These are phyloP conservation scores for Geopemphigus sp. DNA, from an alignment of 1,140 invertebrate genomes.

Conservation along the genomic window DNA sequence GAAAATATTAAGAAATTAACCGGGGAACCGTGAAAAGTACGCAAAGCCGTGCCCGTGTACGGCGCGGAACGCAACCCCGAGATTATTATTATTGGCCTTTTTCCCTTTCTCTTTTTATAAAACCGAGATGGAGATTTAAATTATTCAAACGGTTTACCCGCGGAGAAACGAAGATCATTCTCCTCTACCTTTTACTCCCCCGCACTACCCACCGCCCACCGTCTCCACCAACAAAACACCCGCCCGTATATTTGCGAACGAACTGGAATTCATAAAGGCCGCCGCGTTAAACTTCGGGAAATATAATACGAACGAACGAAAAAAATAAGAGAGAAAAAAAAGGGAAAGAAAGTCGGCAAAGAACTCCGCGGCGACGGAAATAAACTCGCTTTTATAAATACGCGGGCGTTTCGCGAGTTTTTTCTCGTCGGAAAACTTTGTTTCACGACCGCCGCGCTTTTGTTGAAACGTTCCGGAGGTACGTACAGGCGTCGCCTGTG, in stretches of 20 bases:
- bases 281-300: conserved; percentile 12
- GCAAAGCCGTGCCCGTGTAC: no score
- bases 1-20: not conserved
- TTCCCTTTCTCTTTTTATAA: not conserved
- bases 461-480: no score
- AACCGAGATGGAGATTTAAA: conserved; percentile 14
- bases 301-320: conserved; percentile 17
- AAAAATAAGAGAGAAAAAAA: not conserved
- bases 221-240: no score
- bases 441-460: no score
- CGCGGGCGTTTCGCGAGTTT: conserved; percentile 29
- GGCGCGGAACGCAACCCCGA: not conserved
- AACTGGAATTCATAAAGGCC: conserved; percentile 27
- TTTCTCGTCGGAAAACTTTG: not conserved
- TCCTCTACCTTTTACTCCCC: no score
- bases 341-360: no score
- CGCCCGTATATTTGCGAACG: conserved; percentile 17
- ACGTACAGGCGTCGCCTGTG: no score
- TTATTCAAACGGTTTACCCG: conserved; percentile 20
- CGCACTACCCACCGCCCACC: no score
- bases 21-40: not conserved
- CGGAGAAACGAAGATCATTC: conserved; percentile 16
- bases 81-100: not conserved
- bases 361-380: not conserved
- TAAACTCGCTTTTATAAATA: conserved; percentile 11